Evolutionary conservation across 2,797 vertebrate species (phyloP), one percentile per base, ranked within the genome.

Genomic region (Macropodus opercularis): DNA sequence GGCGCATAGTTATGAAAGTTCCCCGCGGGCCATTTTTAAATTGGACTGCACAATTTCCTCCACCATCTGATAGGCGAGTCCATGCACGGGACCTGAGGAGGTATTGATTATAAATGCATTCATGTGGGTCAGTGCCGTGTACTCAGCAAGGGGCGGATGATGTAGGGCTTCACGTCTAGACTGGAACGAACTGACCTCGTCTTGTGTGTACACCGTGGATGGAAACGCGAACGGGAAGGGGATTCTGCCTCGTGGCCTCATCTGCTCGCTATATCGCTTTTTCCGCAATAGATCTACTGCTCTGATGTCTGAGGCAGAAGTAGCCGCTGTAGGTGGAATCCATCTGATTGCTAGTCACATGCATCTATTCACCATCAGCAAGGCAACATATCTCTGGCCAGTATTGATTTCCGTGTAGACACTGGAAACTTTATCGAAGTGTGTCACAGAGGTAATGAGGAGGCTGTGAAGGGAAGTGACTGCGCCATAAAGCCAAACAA

Each of bases 41-140:
- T 86, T 84, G 81, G 84, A 80, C 84, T 59, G 63, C 73, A 54
- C 72, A 63, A 70, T 86, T 90, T 88, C 80, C 87, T 80, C 41
- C 69, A 69, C 47, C 62, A 55, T 83, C 80, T 74, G 83, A 84
- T 81, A 53, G 68, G 72, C 56, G 19, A 81, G 74, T 62, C 49
- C 9, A 54, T 17, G 55, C 66, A 77, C 23, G 8, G 44, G 78
- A 77, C 79, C 67, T 18, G 67, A 60, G 78, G 72, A 81, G 71
- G 63, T 84, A 90, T 90, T 61, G 75, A 85, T 90, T 86, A 74
- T 79, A 83, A 84, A 82, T 78, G 83, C 72, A 78, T 81, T 78
- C 77, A 84, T 86, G 79, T 81, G 79, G 88, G 85, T 85, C 85
- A 75, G 66, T 38, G 62, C 60, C 17, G 79, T 77, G 69, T 61